Conservation (phyloP, 1,140 invertebrate species). For the Tribolium castaneum region DNA sequence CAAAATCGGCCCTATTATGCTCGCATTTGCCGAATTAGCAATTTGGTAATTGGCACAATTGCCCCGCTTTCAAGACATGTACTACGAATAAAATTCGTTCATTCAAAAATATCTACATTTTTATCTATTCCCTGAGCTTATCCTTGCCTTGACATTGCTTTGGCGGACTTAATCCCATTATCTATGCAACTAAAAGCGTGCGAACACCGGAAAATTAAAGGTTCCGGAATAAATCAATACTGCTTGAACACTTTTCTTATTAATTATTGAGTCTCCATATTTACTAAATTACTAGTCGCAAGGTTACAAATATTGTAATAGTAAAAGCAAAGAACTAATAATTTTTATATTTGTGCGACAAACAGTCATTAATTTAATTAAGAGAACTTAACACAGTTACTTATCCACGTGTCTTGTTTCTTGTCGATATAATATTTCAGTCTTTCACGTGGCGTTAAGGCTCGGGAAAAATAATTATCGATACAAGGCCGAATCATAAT, state of each 20-base stretch:
- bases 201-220: not conserved
- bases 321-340: too few species aligned
- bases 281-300: not conserved
- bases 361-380: not conserved
- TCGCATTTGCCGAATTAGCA: too few species aligned
- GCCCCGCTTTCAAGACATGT: too few species aligned
- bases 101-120: not conserved
- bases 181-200: not conserved
- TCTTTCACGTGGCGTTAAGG: not conserved
- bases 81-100: not conserved
- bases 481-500: not conserved
- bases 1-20: too few species aligned
- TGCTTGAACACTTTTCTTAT: not conserved
- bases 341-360: too few species aligned
- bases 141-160: not conserved
- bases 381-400: not conserved
- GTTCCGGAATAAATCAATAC: not conserved
- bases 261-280: not conserved
- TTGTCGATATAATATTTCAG: not conserved
- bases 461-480: not conserved
- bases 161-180: not conserved
- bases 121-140: not conserved
- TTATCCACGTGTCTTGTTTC: too few species aligned
- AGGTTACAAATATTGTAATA: not conserved
- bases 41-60: too few species aligned